Evolutionary conservation across 2,113 vertebrate genomes (phyloP), one percentile per base, ranked within the genome.

Genomic region (Todiramphus saurophagus): DNA sequence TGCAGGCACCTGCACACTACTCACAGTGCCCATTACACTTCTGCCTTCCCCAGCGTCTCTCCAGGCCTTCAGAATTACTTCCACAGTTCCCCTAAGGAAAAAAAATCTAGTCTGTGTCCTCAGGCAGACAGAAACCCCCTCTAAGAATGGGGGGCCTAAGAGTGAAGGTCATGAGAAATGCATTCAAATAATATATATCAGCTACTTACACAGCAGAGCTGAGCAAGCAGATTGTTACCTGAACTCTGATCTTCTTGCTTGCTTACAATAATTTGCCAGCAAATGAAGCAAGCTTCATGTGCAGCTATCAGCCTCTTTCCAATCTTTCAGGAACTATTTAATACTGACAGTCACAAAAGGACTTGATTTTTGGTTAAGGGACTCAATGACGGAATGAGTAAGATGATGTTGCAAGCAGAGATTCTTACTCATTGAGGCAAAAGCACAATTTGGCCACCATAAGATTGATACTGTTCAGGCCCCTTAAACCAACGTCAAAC

Each of bases 21-120:
- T 30, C 2, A 0, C 15, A 31, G 5, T 8, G 8, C 1, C 1
- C 2, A 2, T 7, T 37, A 55, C 24, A 14, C 10, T 6, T 7
- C 23, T 50, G 25, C 10, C 30, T 25, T 31, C 28, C 48, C 31
- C 28, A 33, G 20, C 50, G 31, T 50, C 31, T 39, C 20, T 64
- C 70, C 21, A 41, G 37, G 9, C 37, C 48, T 56, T 30, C 13
- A 64, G 27, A 56, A 62, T 3, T 7, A 27, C 35, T 46, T 80
- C 14, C 35, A 44, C 35, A 28, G 20, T 17, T 31, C 6, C 25
- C 39, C 33, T 46, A 46, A 31, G 1, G 3, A 56, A 44, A 86
- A 56, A 15, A 51, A 16, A 13, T 56, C 23, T 31, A 10, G 12
- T 16, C 44, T 67, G 15, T 30, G 19, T 56, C 37, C 27, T 56